Evolutionary conservation across 2,888 invertebrate species (phyloP), one percentile per base, ranked within the genome.

Genomic region (Timema cristinae): DNA sequence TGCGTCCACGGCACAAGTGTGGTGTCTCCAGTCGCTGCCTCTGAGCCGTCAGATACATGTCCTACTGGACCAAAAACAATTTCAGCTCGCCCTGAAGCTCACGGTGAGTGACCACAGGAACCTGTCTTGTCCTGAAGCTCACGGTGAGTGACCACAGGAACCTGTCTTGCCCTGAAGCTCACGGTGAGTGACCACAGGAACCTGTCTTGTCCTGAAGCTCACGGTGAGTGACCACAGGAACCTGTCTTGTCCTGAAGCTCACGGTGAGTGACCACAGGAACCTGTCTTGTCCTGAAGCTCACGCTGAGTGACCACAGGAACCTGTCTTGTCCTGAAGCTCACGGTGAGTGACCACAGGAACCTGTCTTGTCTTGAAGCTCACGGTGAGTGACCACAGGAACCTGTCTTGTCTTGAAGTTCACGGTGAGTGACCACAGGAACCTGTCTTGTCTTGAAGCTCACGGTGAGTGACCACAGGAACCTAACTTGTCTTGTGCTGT

Each of bases 181-280:
- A 32, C 32, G 32, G 32, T 32, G 32, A 32, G 32, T 32, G 32
- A 32, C 32, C 32, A 32, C 32, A 32, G 32, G 32, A 97, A 80
- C 99, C 83, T 93, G 97, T 81, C 85, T 98, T 71, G 98, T 98
- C 4, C 87, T 97, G 47, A 92, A 93, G 81, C 83, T 98, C 75
- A 94, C 94, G 71, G 97, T 96, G 83, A 85, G 88, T 85, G 73
- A 71, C 59, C 49, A 13, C 63, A 32, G 32, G 32, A 32, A 4
- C 32, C n/a, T n/a, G n/a, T 32, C 32, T 32, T 32, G 32, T 32
- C 32, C 4, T 2, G 1, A 4, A 32, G 32, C 32, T 32, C 32
- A 32, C 32, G 32, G 32, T 32, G 32, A 32, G 32, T 32, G 32
- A 32, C 32, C 32, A 32, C 32, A 32, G 32, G 32, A 32, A 4